Conservation (phyloP, 2,113 vertebrate species). For the Dicaeum eximium region DNA sequence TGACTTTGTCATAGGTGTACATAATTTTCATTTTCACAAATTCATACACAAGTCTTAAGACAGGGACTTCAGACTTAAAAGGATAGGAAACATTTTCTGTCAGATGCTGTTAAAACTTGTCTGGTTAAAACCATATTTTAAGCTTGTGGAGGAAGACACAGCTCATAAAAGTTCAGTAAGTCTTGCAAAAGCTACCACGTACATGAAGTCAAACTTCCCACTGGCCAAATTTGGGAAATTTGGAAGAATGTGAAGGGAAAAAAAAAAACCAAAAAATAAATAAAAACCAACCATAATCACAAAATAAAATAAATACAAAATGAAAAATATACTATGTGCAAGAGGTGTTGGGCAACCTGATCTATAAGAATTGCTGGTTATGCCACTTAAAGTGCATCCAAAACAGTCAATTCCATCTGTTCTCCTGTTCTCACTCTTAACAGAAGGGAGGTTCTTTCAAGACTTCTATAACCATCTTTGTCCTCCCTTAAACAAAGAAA, state of each 20-base stretch:
- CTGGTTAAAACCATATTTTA: not conserved
- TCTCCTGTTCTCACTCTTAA: not conserved
- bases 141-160: not conserved
- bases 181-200: not conserved
- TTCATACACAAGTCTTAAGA: not conserved
- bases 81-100: not conserved
- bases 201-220: not conserved
- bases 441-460: not conserved
- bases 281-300: fast-evolving
- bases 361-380: not conserved
- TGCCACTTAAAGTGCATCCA: not conserved
- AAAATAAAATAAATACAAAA: not conserved
- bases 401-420: not conserved
- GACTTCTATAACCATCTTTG: not conserved
- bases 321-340: fast-evolving
- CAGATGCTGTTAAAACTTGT: not conserved
- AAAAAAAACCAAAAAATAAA: not conserved
- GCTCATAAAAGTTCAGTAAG: not conserved
- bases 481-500: not conserved
- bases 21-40: not conserved
- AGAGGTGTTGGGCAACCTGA: not conserved
- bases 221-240: not conserved
- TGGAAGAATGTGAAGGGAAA: not conserved
- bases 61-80: not conserved
- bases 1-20: not conserved